Conservation (phyloP, 2,113 vertebrate genomes). For the Vidua chalybeata region DNA sequence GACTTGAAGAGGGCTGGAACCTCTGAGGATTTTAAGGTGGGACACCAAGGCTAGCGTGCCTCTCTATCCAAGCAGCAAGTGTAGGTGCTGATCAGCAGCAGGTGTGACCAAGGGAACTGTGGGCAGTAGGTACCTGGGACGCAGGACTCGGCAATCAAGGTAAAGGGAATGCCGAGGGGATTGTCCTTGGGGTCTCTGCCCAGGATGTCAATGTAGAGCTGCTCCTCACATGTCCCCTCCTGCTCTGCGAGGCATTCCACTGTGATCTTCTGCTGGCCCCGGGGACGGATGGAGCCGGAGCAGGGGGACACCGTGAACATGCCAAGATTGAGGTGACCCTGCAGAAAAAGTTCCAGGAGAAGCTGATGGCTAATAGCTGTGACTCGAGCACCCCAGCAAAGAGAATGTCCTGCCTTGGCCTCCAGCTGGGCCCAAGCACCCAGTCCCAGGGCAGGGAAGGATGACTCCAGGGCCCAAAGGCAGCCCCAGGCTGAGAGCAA, state of each 20-base stretch:
- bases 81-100: not conserved
- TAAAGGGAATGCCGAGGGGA: slow-evolving; percentile 80
- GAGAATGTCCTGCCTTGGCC: not conserved
- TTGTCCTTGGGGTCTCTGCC: slow-evolving; percentile 82
- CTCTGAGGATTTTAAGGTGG: not conserved
- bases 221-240: slow-evolving; percentile 77
- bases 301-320: slow-evolving; percentile 85
- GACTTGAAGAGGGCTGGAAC: not conserved
- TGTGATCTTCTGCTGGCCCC: slow-evolving; percentile 75
- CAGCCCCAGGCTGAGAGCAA: not conserved
- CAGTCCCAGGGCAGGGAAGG: not conserved
- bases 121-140: slow-evolving; percentile 74
- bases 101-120: not conserved
- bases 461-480: not conserved
- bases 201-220: slow-evolving; percentile 80
- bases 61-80: not conserved
- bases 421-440: not conserved
- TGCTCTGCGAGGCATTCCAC: slow-evolving; percentile 86
- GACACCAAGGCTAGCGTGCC: not conserved
- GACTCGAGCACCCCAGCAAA: not conserved
- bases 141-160: slow-evolving; percentile 82
- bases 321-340: slow-evolving; percentile 77
- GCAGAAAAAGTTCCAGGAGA: not conserved
- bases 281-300: slow-evolving; percentile 72
- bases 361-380: not conserved